Conservation (phyloP, 2,113 vertebrate species). For the Hemiprocne comata region DNA sequence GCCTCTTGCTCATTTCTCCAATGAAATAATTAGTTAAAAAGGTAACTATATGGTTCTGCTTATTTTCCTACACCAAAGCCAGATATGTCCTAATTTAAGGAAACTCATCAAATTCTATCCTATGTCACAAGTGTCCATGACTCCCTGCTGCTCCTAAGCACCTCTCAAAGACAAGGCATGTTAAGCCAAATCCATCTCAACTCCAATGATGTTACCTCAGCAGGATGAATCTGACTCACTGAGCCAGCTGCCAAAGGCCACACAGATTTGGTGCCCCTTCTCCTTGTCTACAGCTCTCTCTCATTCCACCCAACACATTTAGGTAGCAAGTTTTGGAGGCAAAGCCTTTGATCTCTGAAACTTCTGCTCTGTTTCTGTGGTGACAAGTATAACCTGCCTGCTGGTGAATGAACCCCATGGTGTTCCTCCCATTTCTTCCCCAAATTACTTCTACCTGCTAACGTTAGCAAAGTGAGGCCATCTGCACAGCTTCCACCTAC, state of each 20-base stretch:
- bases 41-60: neutral
- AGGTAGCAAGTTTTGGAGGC: constrained; percentile 6
- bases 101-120: neutral
- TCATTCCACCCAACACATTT: neutral
- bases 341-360: constrained; percentile 57
- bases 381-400: neutral
- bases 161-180: neutral
- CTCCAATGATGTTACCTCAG: neutral
- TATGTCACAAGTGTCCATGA: neutral
- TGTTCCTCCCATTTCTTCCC: constrained; percentile 5
- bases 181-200: neutral
- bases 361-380: constrained; percentile 29
- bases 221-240: neutral
- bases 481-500: neutral
- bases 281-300: neutral
- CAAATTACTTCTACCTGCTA: constrained; percentile 5
- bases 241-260: neutral
- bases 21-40: neutral
- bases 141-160: neutral
- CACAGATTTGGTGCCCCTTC: neutral
- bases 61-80: neutral
- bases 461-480: neutral
- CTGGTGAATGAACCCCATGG: constrained; percentile 51
- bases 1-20: neutral
- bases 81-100: neutral